Conservation (phyloP, 2,797 vertebrate species). For the Aldrovandia affinis region DNA sequence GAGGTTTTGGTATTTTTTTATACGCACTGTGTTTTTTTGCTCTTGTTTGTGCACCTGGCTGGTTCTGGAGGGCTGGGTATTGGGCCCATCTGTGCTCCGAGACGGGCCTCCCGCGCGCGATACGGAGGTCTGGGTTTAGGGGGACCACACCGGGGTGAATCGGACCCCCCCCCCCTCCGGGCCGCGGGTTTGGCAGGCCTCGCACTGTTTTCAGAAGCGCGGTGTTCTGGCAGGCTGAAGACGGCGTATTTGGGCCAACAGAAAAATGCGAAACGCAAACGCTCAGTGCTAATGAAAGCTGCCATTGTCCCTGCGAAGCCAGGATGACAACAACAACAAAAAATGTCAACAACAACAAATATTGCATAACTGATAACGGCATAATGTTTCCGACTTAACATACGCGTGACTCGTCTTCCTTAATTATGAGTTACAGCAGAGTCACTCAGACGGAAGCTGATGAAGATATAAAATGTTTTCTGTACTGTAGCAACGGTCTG, state of each 20-base stretch:
- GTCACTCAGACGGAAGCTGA: no score
- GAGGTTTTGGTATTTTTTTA: not conserved
- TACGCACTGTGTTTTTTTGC: not conserved
- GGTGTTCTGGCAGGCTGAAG: conserved; percentile 69
- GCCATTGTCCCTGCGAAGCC: conserved; percentile 71
- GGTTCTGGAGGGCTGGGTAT: no score
- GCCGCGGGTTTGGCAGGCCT: conserved; percentile 60
- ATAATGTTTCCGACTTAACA: conserved; percentile 65
- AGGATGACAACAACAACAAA: conserved; percentile 33
- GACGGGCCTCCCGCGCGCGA: no score
- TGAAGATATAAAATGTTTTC: no score
- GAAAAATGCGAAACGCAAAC: conserved; percentile 65
- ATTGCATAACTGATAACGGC: conserved; percentile 74
- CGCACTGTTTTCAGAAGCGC: conserved; percentile 75
- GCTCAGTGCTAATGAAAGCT: conserved; percentile 71
- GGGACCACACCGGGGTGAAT: conserved; percentile 5
- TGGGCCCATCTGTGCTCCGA: no score
- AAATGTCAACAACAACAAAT: conserved; percentile 53
- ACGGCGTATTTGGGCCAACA: conserved; percentile 50
- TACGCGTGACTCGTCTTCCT: no score
- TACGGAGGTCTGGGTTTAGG: conserved; percentile 37
- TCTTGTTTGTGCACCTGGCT: not conserved
- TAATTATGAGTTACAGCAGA: no score
- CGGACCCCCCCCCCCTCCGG: not conserved
- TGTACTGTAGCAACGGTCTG: no score